phyloP scores from a whole-genome alignment of 2,888 invertebrate genomes.

The Actias luna region DNA sequence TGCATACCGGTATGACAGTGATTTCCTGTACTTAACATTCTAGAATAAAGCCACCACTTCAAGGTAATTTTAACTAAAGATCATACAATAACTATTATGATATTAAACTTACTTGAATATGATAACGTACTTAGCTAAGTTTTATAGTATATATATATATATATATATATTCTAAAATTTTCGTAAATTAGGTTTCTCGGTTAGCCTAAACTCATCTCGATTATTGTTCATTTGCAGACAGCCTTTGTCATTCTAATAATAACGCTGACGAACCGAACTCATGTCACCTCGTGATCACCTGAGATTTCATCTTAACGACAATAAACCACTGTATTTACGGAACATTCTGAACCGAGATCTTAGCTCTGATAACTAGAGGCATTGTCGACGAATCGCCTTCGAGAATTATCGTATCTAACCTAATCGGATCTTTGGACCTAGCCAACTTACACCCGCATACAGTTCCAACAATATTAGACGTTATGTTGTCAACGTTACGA shows the following conservation, averaged over 20 bases:
- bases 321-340: conserved; percentile 67
- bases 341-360: conserved; percentile 60
- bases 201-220: not conserved
- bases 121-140: not conserved
- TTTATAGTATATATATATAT: too few species aligned
- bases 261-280: conserved; percentile 37
- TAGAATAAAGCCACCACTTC: too few species aligned
- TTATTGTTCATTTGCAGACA: not conserved
- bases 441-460: conserved; percentile 29
- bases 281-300: conserved; percentile 42
- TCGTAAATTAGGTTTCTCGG: not conserved
- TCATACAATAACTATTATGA: not conserved
- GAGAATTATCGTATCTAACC: conserved; percentile 68
- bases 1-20: too few species aligned
- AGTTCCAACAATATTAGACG: conserved; percentile 27
- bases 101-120: not conserved
- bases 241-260: conserved; percentile 39
- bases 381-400: conserved; percentile 67
- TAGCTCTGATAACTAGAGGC: conserved; percentile 51
- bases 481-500: conserved; percentile 28
- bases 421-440: conserved; percentile 69
- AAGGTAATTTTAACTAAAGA: too few species aligned
- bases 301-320: conserved; percentile 47
- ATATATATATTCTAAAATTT: not conserved
- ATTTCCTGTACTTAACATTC: too few species aligned